Evolutionary conservation across 2,888 invertebrate genomes (phyloP).

Genomic region (Creontiades dilutus): DNA sequence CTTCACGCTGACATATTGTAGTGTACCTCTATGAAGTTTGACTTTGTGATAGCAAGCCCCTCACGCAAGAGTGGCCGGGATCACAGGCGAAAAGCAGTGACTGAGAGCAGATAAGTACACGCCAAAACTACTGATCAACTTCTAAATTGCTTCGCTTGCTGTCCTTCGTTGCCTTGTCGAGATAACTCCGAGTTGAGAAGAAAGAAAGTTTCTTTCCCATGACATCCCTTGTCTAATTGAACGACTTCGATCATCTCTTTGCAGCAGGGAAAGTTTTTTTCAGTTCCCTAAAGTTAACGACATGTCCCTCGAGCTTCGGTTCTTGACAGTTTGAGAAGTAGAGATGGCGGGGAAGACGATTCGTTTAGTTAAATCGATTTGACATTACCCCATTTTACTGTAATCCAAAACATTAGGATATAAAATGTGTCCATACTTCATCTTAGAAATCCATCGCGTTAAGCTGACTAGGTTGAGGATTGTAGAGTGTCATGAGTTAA

Average conservation of each 20-base stretch:
- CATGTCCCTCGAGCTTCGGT: background rate
- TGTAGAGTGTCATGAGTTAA: no score
- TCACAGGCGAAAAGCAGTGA: background rate
- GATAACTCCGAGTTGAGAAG: no score
- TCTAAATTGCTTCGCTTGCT: constrained; percentile 39
- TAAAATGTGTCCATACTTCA: no score
- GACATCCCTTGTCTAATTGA: constrained; percentile 47
- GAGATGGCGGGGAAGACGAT: background rate
- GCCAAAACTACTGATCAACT: constrained; percentile 46
- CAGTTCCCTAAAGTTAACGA: background rate
- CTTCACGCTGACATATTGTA: no score
- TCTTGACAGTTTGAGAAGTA: background rate
- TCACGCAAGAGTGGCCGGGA: constrained; percentile 1
- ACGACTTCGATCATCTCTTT: constrained; percentile 40
- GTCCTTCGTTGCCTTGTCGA: background rate
- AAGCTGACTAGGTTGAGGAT: no score
- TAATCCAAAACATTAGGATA: no score
- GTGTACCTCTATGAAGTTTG: no score
- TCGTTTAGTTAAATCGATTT: background rate
- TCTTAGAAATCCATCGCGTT: no score
- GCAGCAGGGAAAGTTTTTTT: background rate
- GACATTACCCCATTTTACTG: background rate
- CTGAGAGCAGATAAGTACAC: constrained; percentile 25
- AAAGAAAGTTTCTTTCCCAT: constrained; percentile 29
- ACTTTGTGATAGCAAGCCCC: background rate